Evolutionary conservation across 2,797 vertebrate genomes (phyloP), one percentile per base, ranked within the genome.

Genomic region (Macropodus opercularis): DNA sequence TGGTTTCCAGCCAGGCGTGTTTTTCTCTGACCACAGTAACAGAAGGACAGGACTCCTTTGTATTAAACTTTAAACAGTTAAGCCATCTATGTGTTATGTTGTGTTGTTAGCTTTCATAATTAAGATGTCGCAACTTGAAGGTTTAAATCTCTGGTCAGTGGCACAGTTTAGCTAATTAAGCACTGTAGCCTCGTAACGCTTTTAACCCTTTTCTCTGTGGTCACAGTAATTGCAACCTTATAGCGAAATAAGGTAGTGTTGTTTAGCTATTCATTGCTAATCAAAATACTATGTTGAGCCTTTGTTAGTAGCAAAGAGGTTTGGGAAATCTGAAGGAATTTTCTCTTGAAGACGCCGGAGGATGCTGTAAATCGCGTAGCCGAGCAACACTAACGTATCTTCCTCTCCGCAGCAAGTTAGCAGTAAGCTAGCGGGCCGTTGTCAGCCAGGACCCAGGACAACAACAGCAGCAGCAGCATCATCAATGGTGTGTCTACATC

Each of bases 401-500:
- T 48, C 12, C 9, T 51, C 10, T 9, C 3, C 47, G 32, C 53
- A 21, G 62, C 75, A 83, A 77, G 76, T 83, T 71, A 85, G 80
- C 84, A 76, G 52, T 22, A 29, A 74, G 79, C 85, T 83, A 81
- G 77, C 81, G 72, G 85, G 86, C 83, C 75, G 64, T 85, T 60
- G 80, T 81, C 78, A 81, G 72, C 79, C 84, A 68, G 83, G 73
- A 81, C 61, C 75, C 79, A 76, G 77, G 77, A 65, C 48, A 32
- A 15, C 21, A 35, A 8, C 47, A 85, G 74, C 77, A 84, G 80
- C 68, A 83, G 83, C 74, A 88, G 39, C 87, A 69, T 86, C 86
- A 88, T 91, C 90, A 90, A 93, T 93, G 91, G 90, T 92, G 90
- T 89, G 87, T 91, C 88, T 79, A 91, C 90, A 90, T 90, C 87